Percentiles rank a stretch among this genome's conserved stretches.
phyloP scores from a whole-genome alignment of 1,140 invertebrate species.

The Cryptotermes secundus region DNA sequence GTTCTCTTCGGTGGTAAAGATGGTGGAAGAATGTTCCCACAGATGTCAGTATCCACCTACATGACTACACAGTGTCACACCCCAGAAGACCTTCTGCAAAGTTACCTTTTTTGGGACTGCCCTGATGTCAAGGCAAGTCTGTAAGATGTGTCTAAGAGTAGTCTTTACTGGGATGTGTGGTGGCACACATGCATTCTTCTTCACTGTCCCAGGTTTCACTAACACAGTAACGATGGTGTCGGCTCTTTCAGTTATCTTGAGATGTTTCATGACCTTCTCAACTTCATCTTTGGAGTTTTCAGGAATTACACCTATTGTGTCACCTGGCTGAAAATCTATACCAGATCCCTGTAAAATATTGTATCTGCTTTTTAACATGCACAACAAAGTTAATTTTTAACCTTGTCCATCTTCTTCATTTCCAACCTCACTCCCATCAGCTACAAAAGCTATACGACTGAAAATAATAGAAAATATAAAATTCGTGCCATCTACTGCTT shows the following conservation, averaged over 20 bases:
- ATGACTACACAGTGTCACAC: too few species aligned
- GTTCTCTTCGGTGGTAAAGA: too few species aligned
- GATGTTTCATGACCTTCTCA: background rate
- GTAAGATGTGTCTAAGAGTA: background rate
- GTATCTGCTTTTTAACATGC: background rate
- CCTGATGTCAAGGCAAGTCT: slow-evolving; percentile 18
- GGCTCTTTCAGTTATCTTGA: background rate
- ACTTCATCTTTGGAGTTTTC: background rate
- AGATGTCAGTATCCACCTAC: too few species aligned
- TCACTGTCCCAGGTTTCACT: background rate
- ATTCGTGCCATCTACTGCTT: too few species aligned
- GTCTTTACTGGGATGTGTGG: background rate
- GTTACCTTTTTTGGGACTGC: background rate
- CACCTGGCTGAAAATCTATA: background rate
- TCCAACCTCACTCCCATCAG: too few species aligned
- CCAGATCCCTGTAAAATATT: background rate
- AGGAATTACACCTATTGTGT: slow-evolving; percentile 22
- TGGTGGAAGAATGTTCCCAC: too few species aligned
- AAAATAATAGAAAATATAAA: too few species aligned
- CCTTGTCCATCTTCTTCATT: too few species aligned
- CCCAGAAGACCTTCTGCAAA: too few species aligned
- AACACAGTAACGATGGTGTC: background rate
- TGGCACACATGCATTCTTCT: slow-evolving; percentile 3
- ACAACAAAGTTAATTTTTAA: background rate
- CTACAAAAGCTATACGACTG: too few species aligned